Evolutionary conservation across 2,797 vertebrate species (phyloP), one percentile per base, ranked within the genome.

Genomic region (Hozukius guyotensis): DNA sequence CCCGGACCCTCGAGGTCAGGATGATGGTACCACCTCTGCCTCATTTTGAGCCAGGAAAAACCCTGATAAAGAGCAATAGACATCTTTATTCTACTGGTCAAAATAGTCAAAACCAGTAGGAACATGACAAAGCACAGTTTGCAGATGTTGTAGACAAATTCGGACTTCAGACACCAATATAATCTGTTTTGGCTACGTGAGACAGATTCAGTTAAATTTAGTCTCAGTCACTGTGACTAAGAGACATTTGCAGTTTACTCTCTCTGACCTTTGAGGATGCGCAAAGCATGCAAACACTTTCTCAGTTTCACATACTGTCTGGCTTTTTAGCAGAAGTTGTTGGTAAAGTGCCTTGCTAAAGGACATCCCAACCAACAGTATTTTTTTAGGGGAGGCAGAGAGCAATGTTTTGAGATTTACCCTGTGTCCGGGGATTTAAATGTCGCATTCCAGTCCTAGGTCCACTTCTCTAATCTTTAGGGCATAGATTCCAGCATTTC

Each of bases 391-490:
- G 13, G n/a, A 42, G 5, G 20, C 10, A 31, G 14, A 57, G 3
- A 42, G 5, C 3, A 9, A 59, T 20, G 56, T 64, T 64, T 64
- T 81, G 64, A 62, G 52, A 63, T 53, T 66, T 78, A 66, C 72
- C 60, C 69, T 7, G 3, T 49, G 27, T 31, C 13, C 20, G 32
- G 49, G 56, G 46, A 68, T 72, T 75, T 3, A 16, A 16, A 38
- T 55, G 8, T 64, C 24, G 20, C 34, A 22, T 24, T 53, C 18
- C 16, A 75, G 29, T 32, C 53, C 4, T 4, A 4, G n/a, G 11
- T 53, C 24, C 52, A 77, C 82, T 81, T 89, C 85, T 79, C 72
- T 72, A 63, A 87, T 81, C 49, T 75, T 42, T 1, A 18, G 12
- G 4, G 31, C n/a, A 78, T 34, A 6, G 5, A 20, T 60, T 81